Evolutionary conservation across 1,140 invertebrate genomes (phyloP).

Genomic region (Drosophila tsacasi): DNA sequence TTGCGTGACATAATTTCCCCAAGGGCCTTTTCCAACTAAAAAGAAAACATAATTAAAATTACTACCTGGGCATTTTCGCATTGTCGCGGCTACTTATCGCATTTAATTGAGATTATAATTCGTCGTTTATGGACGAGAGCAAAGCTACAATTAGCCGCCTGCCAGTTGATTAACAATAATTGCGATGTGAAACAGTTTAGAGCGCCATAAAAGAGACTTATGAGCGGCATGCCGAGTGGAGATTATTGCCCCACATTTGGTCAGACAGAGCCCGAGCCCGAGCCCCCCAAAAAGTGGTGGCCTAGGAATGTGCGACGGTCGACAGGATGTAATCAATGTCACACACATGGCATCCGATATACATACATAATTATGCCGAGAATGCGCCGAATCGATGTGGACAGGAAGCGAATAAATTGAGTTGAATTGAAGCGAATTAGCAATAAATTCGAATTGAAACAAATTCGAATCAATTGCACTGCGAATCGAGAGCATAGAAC

Average conservation of each 20-base stretch:
- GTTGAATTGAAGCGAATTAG: constrained; percentile 16
- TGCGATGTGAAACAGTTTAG: constrained; percentile 57
- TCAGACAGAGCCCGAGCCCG: constrained; percentile 10
- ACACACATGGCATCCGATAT: constrained; percentile 21
- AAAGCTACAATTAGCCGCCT: constrained; percentile 43
- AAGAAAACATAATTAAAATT: constrained; percentile 8
- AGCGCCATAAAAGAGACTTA: constrained; percentile 58
- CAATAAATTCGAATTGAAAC: neutral
- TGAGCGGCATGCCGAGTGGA: constrained; percentile 20
- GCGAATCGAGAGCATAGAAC: constrained; percentile 34
- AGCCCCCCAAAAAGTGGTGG: constrained; percentile 46
- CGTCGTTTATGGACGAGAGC: constrained; percentile 34
- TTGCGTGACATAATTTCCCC: constrained; percentile 6
- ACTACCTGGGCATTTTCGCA: constrained; percentile 42
- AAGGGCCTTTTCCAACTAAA: constrained; percentile 11
- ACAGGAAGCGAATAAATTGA: constrained; percentile 75
- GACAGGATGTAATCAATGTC: constrained; percentile 66
- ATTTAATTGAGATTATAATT: constrained; percentile 66
- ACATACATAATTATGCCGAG: constrained; percentile 43
- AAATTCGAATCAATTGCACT: constrained; percentile 10
- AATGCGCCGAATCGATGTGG: constrained; percentile 58
- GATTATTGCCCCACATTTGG: constrained; percentile 54
- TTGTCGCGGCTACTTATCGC: constrained; percentile 56
- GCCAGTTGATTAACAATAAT: constrained; percentile 55
- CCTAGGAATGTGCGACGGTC: constrained; percentile 38